Percentiles rank a stretch among this genome's conserved stretches.
phyloP scores from a whole-genome alignment of 2,113 vertebrate species.

The Ascaphus truei region DNA sequence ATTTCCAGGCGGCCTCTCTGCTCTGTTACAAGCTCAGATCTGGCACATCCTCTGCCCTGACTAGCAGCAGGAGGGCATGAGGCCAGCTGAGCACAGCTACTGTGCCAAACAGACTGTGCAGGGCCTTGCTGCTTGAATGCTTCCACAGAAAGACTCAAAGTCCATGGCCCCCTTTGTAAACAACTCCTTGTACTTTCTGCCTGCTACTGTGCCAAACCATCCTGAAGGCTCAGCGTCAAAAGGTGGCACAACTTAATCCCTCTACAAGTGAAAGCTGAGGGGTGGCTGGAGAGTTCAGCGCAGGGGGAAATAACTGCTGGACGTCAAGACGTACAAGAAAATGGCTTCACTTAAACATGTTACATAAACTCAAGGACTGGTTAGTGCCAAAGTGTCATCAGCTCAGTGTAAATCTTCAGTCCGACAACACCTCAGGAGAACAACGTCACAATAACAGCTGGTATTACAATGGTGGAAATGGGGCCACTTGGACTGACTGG shows the following conservation, averaged over 20 bases:
- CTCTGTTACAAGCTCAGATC: conserved; percentile 51
- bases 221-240: conserved; percentile 60
- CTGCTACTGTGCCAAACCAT: conserved; percentile 57
- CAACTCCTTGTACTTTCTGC: conserved; percentile 74
- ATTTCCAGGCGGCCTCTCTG: conserved; percentile 59
- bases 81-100: conserved; percentile 66
- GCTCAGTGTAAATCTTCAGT: too few relatives aligned
- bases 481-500: too few relatives aligned
- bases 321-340: too few relatives aligned
- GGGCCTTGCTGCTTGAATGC: conserved; percentile 67
- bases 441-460: too few relatives aligned
- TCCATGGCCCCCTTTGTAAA: conserved; percentile 76
- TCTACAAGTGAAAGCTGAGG: conserved; percentile 36
- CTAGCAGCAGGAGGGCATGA: conserved; percentile 63
- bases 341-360: background rate
- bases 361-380: background rate
- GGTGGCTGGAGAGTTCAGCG: conserved; percentile 14
- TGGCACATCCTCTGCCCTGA: conserved; percentile 65
- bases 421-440: too few relatives aligned
- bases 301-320: conserved; percentile 16
- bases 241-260: conserved; percentile 57
- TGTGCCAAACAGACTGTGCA: conserved; percentile 74
- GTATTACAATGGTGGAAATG: too few relatives aligned
- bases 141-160: conserved; percentile 72
- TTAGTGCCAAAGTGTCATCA: too few relatives aligned